Evolutionary conservation across 2,113 vertebrate genomes (phyloP).

Genomic region (Pelobates fuscus): DNA sequence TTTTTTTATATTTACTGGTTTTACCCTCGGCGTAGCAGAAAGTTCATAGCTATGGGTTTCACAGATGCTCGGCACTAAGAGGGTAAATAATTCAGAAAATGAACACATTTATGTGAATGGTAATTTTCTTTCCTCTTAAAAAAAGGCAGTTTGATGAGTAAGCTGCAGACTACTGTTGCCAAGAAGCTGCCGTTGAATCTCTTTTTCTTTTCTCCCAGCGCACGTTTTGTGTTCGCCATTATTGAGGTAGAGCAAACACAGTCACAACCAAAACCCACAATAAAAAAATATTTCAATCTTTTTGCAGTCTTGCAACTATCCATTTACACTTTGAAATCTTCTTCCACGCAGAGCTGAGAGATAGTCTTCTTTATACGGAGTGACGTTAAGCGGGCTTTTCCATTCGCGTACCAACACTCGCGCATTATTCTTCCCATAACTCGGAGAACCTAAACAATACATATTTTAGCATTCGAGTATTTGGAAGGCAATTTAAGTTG

Average conservation of each 20-base stretch:
- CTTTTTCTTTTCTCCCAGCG: constrained; percentile 39
- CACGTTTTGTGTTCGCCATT: constrained; percentile 42
- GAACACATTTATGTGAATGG: no score
- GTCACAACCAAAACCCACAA: constrained; percentile 13
- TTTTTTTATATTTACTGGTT: no score
- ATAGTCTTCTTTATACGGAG: constrained; percentile 95
- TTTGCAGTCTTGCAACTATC: not conserved
- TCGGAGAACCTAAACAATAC: constrained; percentile 76
- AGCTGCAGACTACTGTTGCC: constrained; percentile 25
- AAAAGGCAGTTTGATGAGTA: not conserved
- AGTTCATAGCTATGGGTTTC: no score
- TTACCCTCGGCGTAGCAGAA: no score
- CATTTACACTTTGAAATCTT: constrained; percentile 71
- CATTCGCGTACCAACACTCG: constrained; percentile 90
- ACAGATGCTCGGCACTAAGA: no score
- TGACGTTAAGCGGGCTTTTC: constrained; percentile 87
- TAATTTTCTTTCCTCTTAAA: not conserved
- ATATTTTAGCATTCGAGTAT: no score
- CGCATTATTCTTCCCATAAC: constrained; percentile 94
- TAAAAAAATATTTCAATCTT: not conserved
- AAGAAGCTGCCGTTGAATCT: constrained; percentile 21
- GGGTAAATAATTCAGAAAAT: no score
- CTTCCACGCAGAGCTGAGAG: constrained; percentile 79
- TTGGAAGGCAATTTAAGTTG: no score
- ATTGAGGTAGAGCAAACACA: constrained; percentile 70